These are phyloP conservation scores for Punctoribates punctum DNA, from an alignment of 2,888 invertebrate genomes.

Conservation along the genomic window DNA sequence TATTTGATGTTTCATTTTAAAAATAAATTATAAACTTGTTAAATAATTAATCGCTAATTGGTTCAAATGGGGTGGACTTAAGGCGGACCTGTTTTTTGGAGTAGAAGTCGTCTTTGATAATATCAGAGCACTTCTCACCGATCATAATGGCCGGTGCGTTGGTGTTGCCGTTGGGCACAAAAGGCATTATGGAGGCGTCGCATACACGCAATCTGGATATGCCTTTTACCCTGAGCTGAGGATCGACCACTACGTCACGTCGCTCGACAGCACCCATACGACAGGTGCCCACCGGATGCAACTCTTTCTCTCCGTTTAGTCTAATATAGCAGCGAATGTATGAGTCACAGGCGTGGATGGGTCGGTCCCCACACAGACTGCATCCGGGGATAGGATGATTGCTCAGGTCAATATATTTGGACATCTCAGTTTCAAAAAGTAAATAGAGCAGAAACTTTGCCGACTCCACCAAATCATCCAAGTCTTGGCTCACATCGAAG, in stretches of 20 bases:
- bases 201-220: background rate
- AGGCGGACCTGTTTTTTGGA: too few species aligned
- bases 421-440: background rate
- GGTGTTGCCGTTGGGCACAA: background rate
- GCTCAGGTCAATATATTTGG: background rate
- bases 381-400: background rate
- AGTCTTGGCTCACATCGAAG: background rate
- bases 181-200: background rate
- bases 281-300: constrained; percentile 1
- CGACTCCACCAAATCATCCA: background rate
- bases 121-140: background rate
- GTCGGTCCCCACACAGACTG: background rate
- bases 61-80: too few species aligned
- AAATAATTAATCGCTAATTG: too few species aligned
- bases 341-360: background rate
- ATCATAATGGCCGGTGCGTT: background rate
- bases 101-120: background rate
- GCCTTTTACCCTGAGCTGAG: background rate
- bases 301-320: background rate
- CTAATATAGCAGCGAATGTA: background rate
- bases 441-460: background rate
- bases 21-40: too few species aligned
- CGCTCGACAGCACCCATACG: background rate
- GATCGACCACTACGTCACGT: background rate
- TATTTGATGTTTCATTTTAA: too few species aligned